Evolutionary conservation across 2,888 invertebrate species (phyloP).

Genomic region (Platycheirus rosarum): DNA sequence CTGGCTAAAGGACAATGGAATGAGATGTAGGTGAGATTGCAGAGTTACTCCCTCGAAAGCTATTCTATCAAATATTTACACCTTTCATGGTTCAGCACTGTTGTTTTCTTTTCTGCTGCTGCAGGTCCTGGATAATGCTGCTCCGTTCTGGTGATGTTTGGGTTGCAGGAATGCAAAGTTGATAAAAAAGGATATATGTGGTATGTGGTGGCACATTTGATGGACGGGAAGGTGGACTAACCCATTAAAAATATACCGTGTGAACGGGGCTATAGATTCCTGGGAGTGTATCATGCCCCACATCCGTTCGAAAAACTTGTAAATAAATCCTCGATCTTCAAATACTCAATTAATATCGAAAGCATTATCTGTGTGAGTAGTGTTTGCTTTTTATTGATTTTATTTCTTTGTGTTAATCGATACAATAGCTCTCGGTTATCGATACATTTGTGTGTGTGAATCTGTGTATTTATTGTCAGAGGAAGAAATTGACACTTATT

Average conservation of each 20-base stretch:
- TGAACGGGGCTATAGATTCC: conserved; percentile 20
- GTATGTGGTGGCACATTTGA: background rate
- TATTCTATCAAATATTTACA: conserved; percentile 74
- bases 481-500: conserved; percentile 56
- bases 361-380: conserved; percentile 20
- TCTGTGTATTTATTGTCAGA: conserved; percentile 31
- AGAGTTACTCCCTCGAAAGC: conserved; percentile 57
- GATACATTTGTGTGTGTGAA: conserved; percentile 2
- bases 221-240: background rate
- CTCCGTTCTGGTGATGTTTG: too few relatives aligned
- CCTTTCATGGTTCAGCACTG: conserved; percentile 71
- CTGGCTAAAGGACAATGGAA: conserved; percentile 61
- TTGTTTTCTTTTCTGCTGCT: conserved; percentile 55
- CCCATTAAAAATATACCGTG: background rate
- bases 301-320: conserved; percentile 17
- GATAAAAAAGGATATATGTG: conserved; percentile 36
- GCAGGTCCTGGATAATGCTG: conserved; percentile 24
- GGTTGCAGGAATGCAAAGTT: conserved; percentile 50
- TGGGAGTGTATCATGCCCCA: background rate
- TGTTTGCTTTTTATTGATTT: conserved; percentile 45
- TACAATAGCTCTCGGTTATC: conserved; percentile 15
- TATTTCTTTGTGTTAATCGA: conserved; percentile 42
- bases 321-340: conserved; percentile 27
- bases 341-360: conserved; percentile 47
- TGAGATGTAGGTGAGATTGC: conserved; percentile 2